Evolutionary conservation across 2,888 invertebrate genomes (phyloP).

Genomic region (Balanococcus diminutus): DNA sequence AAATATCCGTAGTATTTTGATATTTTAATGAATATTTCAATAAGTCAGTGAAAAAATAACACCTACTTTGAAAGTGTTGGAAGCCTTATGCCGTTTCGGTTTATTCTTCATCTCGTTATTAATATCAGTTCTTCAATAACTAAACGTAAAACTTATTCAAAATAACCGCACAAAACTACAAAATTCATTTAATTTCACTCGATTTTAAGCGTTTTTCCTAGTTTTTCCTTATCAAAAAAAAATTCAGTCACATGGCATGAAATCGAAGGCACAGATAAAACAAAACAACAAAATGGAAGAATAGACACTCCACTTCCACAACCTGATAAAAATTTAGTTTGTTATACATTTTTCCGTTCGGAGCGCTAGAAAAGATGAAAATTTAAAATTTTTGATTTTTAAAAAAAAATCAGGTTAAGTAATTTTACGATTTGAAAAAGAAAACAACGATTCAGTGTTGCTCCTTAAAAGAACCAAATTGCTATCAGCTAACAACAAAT

Average conservation of each 20-base stretch:
- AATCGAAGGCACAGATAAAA: background rate
- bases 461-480: too few relatives aligned
- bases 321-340: too few relatives aligned
- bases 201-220: too few relatives aligned
- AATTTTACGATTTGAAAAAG: too few relatives aligned
- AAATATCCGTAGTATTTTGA: background rate
- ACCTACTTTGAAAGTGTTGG: conserved; percentile 78
- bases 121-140: background rate
- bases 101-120: conserved; percentile 69
- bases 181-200: background rate
- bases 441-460: too few relatives aligned
- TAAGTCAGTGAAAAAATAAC: background rate
- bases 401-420: too few relatives aligned
- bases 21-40: background rate
- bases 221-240: background rate
- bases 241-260: background rate
- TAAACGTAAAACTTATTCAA: background rate
- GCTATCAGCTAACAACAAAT: too few relatives aligned
- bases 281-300: too few relatives aligned
- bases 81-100: conserved; percentile 74
- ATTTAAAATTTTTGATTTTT: too few relatives aligned
- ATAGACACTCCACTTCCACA: too few relatives aligned
- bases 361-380: too few relatives aligned
- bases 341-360: too few relatives aligned
- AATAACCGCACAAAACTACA: background rate